phyloP scores from a whole-genome alignment of 2,797 vertebrate species.

The Molossus molossus region DNA sequence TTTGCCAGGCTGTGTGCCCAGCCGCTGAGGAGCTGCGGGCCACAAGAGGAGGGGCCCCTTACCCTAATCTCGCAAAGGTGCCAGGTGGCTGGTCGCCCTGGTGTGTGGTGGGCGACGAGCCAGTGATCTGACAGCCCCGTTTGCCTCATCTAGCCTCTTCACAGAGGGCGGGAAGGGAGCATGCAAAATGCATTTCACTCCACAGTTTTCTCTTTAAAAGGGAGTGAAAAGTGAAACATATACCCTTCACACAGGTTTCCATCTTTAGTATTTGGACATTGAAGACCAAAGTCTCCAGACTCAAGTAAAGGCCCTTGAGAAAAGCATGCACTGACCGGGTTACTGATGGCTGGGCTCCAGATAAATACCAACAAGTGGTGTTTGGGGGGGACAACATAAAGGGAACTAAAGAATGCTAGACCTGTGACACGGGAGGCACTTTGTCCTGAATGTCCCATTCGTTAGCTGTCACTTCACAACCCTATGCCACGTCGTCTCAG shows the following conservation, averaged over 20 bases:
- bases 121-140: not conserved
- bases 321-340: not conserved
- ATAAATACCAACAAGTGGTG: not conserved
- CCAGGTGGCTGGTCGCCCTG: not conserved
- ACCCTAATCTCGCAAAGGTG: not conserved
- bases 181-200: not conserved
- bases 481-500: not conserved
- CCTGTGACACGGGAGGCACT: rapidly evolving
- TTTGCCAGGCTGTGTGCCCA: not conserved
- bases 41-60: too few relatives aligned
- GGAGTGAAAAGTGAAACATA: not conserved
- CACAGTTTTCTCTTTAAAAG: not conserved
- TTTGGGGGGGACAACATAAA: not conserved
- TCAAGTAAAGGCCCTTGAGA: not conserved
- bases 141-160: not conserved
- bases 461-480: not conserved
- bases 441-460: not conserved
- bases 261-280: not conserved
- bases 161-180: not conserved
- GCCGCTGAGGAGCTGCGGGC: not conserved
- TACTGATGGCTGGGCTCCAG: not conserved
- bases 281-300: not conserved
- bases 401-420: not conserved
- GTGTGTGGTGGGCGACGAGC: too few relatives aligned
- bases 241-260: not conserved